Conservation (phyloP, 1,140 invertebrate genomes). For the Polyergus mexicanus region DNA sequence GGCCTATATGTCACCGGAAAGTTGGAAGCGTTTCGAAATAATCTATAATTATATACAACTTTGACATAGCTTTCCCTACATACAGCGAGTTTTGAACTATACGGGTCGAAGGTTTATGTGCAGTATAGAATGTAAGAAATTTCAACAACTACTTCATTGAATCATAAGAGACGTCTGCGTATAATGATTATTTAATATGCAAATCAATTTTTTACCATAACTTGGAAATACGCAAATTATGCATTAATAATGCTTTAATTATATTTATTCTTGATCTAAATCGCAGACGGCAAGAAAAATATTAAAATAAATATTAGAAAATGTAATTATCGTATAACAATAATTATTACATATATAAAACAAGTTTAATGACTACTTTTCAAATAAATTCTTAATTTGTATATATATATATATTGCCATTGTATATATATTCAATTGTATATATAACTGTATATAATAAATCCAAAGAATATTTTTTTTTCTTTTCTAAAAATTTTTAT, state of each 20-base stretch:
- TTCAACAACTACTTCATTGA: slow-evolving; percentile 49
- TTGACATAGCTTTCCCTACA: not conserved
- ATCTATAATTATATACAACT: slow-evolving; percentile 59
- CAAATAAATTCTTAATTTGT: not conserved
- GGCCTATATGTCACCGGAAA: slow-evolving; percentile 30
- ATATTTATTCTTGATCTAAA: not conserved
- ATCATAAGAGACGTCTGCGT: not conserved
- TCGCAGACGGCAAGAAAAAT: not conserved
- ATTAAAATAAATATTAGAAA: not conserved
- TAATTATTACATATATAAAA: slow-evolving; percentile 6
- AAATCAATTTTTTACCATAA: slow-evolving; percentile 6
- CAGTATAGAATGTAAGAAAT: slow-evolving; percentile 34
- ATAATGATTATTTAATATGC: slow-evolving; percentile 23
- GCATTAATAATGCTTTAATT: not conserved
- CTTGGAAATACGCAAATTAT: not conserved
- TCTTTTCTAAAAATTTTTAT: not conserved
- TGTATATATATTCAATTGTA: too few species aligned
- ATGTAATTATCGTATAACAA: not conserved
- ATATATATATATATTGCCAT: not conserved
- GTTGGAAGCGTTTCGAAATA: slow-evolving; percentile 50
- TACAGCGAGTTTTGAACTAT: slow-evolving; percentile 43
- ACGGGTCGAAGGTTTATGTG: slow-evolving; percentile 5
- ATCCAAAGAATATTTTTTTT: not conserved
- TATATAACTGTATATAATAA: not conserved
- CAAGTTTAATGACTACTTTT: not conserved